Conservation (phyloP, 2,888 invertebrate genomes). For the Spisula subtruncata region DNA sequence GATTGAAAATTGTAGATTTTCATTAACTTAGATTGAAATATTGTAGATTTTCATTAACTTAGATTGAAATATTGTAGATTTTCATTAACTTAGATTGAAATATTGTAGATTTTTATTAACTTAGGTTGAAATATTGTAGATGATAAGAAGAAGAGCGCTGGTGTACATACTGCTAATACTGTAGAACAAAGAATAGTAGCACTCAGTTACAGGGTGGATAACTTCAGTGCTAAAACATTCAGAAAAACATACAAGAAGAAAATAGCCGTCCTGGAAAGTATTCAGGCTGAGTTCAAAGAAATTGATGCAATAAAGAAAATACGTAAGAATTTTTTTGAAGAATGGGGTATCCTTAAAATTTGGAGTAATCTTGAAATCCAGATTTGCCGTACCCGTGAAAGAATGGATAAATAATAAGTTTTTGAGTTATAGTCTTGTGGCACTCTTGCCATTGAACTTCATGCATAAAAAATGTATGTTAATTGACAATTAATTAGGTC, state of each 20-base stretch:
- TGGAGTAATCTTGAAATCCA: no score
- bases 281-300: constrained; percentile 9
- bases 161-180: neutral
- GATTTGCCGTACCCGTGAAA: no score
- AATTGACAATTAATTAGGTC: neutral
- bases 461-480: neutral
- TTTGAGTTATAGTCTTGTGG: no score
- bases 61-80: no score
- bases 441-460: no score
- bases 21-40: no score
- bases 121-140: constrained; percentile 6
- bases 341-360: no score
- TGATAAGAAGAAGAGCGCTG: neutral
- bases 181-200: constrained; percentile 39
- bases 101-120: no score
- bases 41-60: no score
- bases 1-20: no score
- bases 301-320: constrained; percentile 23
- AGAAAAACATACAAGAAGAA: constrained; percentile 19
- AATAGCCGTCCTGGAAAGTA: neutral
- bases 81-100: no score
- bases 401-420: no score
- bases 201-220: constrained; percentile 29
- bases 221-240: constrained; percentile 36
- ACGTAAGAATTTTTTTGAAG: neutral